These are phyloP conservation scores for Bellardia bayeri DNA, from an alignment of 2,888 invertebrate genomes.

Conservation along the genomic window DNA sequence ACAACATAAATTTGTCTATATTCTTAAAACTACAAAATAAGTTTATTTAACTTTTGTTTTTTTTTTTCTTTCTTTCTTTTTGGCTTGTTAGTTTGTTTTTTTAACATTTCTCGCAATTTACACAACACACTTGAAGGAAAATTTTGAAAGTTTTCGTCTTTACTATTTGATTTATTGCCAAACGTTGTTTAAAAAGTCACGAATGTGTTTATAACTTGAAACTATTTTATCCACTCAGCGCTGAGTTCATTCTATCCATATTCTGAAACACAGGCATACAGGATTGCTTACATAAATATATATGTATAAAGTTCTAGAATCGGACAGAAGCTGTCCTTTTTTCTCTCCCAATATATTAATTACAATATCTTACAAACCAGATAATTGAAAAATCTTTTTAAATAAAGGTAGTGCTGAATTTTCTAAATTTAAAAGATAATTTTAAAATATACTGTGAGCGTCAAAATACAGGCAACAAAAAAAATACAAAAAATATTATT, in stretches of 20 bases:
- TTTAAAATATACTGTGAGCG: too few relatives aligned
- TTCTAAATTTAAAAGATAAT: too few relatives aligned
- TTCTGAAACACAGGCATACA: background rate
- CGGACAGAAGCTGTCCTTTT: background rate
- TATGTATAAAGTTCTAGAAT: too few relatives aligned
- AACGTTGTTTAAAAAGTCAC: constrained; percentile 27
- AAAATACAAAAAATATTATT: too few relatives aligned
- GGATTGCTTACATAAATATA: background rate
- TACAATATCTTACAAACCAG: too few relatives aligned
- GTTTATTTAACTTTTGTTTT: background rate
- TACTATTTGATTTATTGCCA: constrained; percentile 24
- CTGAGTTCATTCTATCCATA: too few relatives aligned
- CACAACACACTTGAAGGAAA: constrained; percentile 6
- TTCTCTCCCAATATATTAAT: background rate
- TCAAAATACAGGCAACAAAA: too few relatives aligned
- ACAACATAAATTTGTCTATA: background rate
- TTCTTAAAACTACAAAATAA: background rate
- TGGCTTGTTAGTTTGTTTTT: background rate
- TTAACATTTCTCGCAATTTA: constrained; percentile 9
- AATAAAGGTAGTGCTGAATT: too few relatives aligned
- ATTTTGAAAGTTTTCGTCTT: constrained; percentile 10
- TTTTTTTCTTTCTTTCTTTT: background rate
- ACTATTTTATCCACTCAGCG: constrained; percentile 9
- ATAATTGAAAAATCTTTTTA: too few relatives aligned
- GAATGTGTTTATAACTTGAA: constrained; percentile 9